phyloP scores from a whole-genome alignment of 2,113 vertebrate genomes.

The Muntiacus reevesi region DNA sequence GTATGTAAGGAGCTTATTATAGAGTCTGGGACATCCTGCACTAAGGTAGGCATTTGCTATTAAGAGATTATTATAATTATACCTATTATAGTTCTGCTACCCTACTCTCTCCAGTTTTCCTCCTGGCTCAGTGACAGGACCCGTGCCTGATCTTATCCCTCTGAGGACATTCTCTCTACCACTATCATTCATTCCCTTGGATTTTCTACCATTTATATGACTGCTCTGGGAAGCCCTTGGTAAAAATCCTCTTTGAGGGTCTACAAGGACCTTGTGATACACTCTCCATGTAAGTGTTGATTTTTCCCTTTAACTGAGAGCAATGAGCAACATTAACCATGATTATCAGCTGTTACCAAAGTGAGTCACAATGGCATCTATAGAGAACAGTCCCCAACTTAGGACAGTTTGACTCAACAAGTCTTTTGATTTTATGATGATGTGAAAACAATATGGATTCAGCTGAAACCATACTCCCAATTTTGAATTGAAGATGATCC shows the following conservation, averaged over 20 bases:
- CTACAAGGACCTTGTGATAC: neutral
- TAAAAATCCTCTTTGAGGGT: neutral
- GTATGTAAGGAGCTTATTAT: neutral
- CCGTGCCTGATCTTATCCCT: neutral
- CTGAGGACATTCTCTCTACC: neutral
- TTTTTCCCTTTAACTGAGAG: neutral
- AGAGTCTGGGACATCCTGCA: neutral
- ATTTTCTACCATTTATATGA: neutral
- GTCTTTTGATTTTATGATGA: neutral
- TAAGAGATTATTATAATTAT: neutral
- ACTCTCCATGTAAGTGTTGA: neutral
- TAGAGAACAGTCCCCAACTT: neutral
- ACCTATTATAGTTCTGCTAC: neutral
- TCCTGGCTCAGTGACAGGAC: neutral
- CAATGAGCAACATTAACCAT: neutral
- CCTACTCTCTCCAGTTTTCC: neutral
- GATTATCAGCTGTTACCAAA: neutral
- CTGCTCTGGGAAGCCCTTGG: neutral
- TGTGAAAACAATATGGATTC: neutral
- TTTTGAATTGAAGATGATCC: neutral
- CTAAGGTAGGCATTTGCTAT: neutral
- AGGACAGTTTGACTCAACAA: neutral
- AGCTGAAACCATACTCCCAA: neutral
- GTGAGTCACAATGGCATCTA: neutral
- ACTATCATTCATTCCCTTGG: neutral